Percentiles rank a stretch among this genome's conserved stretches.
Conservation (phyloP, 2,113 vertebrate species). For the Tautogolabrus adspersus region DNA sequence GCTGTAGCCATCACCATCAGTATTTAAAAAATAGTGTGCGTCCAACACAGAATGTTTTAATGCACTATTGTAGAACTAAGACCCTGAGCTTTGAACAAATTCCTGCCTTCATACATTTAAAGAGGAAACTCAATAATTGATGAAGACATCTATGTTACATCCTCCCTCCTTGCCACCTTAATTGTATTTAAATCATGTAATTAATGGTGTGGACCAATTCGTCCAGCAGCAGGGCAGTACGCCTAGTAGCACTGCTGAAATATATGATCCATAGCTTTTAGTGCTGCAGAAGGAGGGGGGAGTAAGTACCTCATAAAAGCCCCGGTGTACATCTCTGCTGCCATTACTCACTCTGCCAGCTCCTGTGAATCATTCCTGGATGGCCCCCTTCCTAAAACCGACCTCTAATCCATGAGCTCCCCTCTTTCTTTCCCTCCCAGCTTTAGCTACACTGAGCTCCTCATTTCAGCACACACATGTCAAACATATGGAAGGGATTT, state of each 20-base stretch:
- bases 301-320: constrained; percentile 71
- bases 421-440: background rate
- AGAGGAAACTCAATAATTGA: background rate
- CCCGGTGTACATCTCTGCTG: constrained; percentile 25
- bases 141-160: constrained; percentile 11
- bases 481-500: background rate
- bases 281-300: constrained; percentile 37
- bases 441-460: background rate
- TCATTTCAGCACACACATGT: background rate
- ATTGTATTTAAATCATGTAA: constrained; percentile 44
- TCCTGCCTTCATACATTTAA: background rate
- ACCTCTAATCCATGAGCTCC: background rate
- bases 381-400: constrained; percentile 28
- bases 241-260: constrained; percentile 34
- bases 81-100: background rate
- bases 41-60: background rate
- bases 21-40: background rate
- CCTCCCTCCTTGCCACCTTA: constrained; percentile 3
- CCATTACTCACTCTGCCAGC: constrained; percentile 62
- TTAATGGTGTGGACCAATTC: constrained; percentile 53
- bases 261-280: constrained; percentile 60
- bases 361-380: constrained; percentile 47
- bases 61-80: background rate
- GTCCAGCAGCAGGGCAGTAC: constrained; percentile 17
- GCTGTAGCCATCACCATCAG: background rate